These are phyloP conservation scores for Pipa parva DNA, from an alignment of 2,113 vertebrate species.

Conservation along the genomic window DNA sequence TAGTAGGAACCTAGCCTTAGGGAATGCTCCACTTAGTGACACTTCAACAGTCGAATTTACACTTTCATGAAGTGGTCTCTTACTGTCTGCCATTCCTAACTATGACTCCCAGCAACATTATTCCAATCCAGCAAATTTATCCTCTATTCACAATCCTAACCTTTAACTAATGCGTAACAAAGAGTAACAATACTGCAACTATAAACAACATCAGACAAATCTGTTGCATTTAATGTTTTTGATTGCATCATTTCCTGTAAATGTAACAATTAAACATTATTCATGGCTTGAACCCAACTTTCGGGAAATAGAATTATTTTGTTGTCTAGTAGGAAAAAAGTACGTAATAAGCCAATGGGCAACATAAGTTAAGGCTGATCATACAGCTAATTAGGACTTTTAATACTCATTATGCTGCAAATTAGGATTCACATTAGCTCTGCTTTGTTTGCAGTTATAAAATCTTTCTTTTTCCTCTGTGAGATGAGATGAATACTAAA, in stretches of 20 bases:
- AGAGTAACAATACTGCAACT: no score
- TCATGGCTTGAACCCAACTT: neutral
- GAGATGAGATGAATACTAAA: conserved; percentile 2
- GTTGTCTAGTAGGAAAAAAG: conserved; percentile 14
- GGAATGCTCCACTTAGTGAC: no score
- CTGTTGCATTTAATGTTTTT: neutral
- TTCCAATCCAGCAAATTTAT: no score
- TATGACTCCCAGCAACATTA: no score
- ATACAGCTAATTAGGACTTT: conserved; percentile 31
- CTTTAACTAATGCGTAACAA: no score
- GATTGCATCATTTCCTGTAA: neutral
- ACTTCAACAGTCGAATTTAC: no score
- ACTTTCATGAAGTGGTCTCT: no score
- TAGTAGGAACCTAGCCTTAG: no score
- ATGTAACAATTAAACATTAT: neutral
- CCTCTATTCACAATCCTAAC: no score
- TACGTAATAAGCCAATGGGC: conserved; percentile 25
- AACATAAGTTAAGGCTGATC: conserved; percentile 24
- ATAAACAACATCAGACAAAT: neutral
- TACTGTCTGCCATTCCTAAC: no score
- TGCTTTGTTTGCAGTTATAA: conserved; percentile 17
- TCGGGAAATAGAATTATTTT: conserved; percentile 6
- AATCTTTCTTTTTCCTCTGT: conserved; percentile 13
- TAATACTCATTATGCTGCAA: conserved; percentile 35
- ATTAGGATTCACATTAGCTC: conserved; percentile 30